Conservation (phyloP, 2,888 invertebrate species). For the Myopa testacea region DNA sequence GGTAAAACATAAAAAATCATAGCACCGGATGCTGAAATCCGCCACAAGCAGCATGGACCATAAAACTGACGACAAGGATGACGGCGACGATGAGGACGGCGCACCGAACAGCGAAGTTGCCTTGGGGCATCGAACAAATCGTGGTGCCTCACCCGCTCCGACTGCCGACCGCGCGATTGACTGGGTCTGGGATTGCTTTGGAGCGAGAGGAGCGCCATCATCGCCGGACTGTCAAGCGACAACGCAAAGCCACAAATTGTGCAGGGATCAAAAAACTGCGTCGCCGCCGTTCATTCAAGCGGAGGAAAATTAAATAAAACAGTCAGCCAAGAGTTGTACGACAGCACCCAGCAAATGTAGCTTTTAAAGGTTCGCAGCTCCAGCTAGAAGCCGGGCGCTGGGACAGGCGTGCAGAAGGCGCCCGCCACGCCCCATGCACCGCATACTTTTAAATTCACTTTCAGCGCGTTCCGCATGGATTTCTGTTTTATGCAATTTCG, state of each 20-base stretch:
- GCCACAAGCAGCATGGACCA: conserved; percentile 21
- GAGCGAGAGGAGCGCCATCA: not conserved
- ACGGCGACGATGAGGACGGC: not conserved
- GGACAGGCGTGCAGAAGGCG: not conserved
- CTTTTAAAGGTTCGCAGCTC: no score
- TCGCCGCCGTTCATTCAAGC: not conserved
- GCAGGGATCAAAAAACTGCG: conserved; percentile 13
- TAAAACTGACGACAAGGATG: not conserved
- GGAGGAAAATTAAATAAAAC: conserved; percentile 28
- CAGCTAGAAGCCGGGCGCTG: not conserved
- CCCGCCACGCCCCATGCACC: not conserved
- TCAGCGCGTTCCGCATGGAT: not conserved
- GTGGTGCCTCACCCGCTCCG: not conserved
- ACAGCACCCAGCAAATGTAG: not conserved
- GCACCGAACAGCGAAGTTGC: not conserved
- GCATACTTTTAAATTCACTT: not conserved
- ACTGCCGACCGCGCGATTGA: not conserved
- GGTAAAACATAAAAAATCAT: not conserved
- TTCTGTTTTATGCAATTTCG: conserved; percentile 18
- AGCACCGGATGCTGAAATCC: not conserved
- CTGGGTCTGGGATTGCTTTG: not conserved
- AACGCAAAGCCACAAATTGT: not conserved
- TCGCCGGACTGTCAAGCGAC: not conserved
- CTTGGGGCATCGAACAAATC: conserved; percentile 17
- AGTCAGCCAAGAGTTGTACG: not conserved